Evolutionary conservation across 2,113 vertebrate genomes (phyloP).

Genomic region (Lepidiolamprologus cunningtoni): DNA sequence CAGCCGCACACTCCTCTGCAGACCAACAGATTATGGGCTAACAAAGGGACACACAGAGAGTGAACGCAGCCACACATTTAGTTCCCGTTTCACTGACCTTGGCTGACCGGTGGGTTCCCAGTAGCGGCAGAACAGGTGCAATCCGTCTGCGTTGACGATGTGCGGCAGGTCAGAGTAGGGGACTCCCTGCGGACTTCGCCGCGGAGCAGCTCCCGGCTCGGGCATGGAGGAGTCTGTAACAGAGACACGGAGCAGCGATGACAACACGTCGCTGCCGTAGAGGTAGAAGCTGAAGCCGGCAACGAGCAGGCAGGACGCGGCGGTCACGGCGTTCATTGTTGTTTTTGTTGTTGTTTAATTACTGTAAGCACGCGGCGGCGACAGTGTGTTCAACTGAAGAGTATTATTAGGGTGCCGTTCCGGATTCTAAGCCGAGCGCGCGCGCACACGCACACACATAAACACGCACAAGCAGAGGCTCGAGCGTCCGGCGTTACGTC

Average conservation of each 20-base stretch:
- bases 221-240: conserved; percentile 76
- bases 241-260: conserved; percentile 42
- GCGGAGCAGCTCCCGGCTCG: conserved; percentile 76
- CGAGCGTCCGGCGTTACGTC: conserved; percentile 35
- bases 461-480: not conserved
- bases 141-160: conserved; percentile 86
- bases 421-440: not conserved
- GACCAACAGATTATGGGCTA: not conserved
- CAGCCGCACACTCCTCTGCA: not conserved
- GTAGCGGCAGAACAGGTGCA: conserved; percentile 91
- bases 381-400: no score
- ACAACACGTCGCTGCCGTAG: conserved; percentile 47
- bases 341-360: not conserved
- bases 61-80: not conserved
- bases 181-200: conserved; percentile 80
- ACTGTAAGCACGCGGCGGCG: not conserved
- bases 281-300: conserved; percentile 55
- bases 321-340: conserved; percentile 35
- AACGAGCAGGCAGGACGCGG: conserved; percentile 53
- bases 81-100: conserved; percentile 74
- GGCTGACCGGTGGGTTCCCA: conserved; percentile 83
- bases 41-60: not conserved
- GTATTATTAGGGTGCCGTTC: not conserved
- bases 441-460: not conserved
- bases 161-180: conserved; percentile 80